Percentiles rank a stretch among this genome's conserved stretches.
Conservation (phyloP, 1,140 invertebrate species). For the Anthonomus grandis region DNA sequence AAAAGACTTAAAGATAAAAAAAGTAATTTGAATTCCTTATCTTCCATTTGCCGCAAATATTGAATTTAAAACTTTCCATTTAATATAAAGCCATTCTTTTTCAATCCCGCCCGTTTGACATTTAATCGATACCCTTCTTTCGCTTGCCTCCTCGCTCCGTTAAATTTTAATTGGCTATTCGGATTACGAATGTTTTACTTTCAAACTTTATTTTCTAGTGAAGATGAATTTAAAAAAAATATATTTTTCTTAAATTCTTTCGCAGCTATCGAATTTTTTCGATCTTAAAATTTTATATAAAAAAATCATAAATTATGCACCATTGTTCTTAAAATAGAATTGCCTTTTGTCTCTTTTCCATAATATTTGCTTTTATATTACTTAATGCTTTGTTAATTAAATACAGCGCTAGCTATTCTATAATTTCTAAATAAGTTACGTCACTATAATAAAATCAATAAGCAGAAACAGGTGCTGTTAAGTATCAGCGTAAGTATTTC, state of each 20-base stretch:
- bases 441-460: no score
- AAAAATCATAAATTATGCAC: no score
- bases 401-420: no score
- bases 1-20: slow-evolving; percentile 23
- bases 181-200: slow-evolving; percentile 20
- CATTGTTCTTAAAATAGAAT: no score
- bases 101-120: slow-evolving; percentile 14
- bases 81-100: slow-evolving; percentile 18
- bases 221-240: not conserved
- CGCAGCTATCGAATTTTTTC: not conserved
- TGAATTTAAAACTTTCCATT: slow-evolving; percentile 20
- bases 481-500: no score
- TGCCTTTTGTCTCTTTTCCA: no score
- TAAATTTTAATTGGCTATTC: slow-evolving; percentile 19
- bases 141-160: slow-evolving; percentile 14
- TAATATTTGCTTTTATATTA: no score
- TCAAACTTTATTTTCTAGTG: slow-evolving; percentile 1
- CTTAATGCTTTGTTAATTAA: no score
- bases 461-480: no score
- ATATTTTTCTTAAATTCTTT: not conserved
- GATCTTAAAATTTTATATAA: no score
- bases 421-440: no score
- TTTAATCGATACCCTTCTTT: slow-evolving; percentile 18
- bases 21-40: slow-evolving; percentile 13
- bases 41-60: slow-evolving; percentile 20